Evolutionary conservation across 2,113 vertebrate genomes (phyloP).

Genomic region (Peromyscus leucopus): DNA sequence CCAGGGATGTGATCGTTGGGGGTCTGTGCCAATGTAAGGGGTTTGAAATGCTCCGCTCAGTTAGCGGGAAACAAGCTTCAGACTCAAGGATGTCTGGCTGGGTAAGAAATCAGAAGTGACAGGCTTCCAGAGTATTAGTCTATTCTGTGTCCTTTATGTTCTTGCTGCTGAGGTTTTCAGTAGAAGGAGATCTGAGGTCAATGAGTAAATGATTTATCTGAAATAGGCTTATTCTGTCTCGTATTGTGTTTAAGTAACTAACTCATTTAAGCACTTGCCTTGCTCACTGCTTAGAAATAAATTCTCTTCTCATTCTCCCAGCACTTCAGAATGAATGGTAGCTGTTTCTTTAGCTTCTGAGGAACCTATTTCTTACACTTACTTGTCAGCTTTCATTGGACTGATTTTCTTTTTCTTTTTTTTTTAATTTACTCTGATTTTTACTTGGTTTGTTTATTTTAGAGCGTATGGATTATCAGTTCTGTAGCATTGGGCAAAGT

Average conservation of each 20-base stretch:
- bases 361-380: not conserved
- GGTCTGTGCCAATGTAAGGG: not conserved
- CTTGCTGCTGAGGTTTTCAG: not conserved
- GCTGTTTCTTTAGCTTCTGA: not conserved
- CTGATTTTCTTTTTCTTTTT: not conserved
- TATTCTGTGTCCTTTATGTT: not conserved
- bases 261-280: not conserved
- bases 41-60: not conserved
- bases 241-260: not conserved
- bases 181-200: not conserved
- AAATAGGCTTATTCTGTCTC: not conserved
- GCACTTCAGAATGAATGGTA: not conserved
- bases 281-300: not conserved
- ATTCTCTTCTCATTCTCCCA: not conserved
- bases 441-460: not conserved
- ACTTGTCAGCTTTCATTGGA: not conserved
- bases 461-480: not conserved
- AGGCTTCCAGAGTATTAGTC: not conserved
- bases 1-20: not conserved
- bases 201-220: not conserved
- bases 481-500: not conserved
- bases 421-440: not conserved
- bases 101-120: not conserved
- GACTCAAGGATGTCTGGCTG: not conserved
- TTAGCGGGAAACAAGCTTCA: not conserved